Conservation (phyloP, 1,140 invertebrate genomes). For the Procambarus virginalis region DNA sequence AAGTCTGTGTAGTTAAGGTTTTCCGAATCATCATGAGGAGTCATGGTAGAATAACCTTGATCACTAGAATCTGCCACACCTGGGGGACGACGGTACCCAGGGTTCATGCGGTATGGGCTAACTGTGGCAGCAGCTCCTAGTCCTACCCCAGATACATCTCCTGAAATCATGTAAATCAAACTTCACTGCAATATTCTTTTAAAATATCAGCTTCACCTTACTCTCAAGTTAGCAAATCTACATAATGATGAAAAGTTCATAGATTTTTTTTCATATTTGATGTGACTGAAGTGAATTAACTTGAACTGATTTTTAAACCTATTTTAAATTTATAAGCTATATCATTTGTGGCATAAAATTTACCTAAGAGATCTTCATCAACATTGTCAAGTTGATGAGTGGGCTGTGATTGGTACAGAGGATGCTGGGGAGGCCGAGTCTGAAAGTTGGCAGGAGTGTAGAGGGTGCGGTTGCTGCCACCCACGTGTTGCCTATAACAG, state of each 20-base stretch:
- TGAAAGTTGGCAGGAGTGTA: conserved; percentile 72
- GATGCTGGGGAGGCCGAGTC: conserved; percentile 54
- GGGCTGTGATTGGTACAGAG: conserved; percentile 51
- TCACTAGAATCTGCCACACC: conserved; percentile 84
- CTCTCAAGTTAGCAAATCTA: too few species aligned
- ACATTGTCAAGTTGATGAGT: conserved; percentile 53
- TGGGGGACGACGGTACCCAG: conserved; percentile 83
- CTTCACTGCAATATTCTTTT: too few species aligned
- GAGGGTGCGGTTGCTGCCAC: conserved; percentile 72
- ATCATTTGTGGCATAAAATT: not conserved
- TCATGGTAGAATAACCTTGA: conserved; percentile 92
- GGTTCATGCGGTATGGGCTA: conserved; percentile 90
- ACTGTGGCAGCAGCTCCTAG: conserved; percentile 77
- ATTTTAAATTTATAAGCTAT: too few species aligned
- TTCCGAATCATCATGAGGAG: conserved; percentile 71
- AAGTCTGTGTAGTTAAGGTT: conserved; percentile 62
- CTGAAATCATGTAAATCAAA: not conserved
- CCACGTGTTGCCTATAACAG: conserved; percentile 79
- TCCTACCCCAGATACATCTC: conserved; percentile 46
- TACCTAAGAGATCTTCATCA: conserved; percentile 61
- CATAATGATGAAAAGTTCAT: too few species aligned
- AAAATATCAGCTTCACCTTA: too few species aligned
- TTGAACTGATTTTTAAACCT: too few species aligned
- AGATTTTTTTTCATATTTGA: too few species aligned
- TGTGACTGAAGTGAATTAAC: too few species aligned